Evolutionary conservation across 2,888 invertebrate species (phyloP), one percentile per base, ranked within the genome.

Genomic region (Chironomus tentans): DNA sequence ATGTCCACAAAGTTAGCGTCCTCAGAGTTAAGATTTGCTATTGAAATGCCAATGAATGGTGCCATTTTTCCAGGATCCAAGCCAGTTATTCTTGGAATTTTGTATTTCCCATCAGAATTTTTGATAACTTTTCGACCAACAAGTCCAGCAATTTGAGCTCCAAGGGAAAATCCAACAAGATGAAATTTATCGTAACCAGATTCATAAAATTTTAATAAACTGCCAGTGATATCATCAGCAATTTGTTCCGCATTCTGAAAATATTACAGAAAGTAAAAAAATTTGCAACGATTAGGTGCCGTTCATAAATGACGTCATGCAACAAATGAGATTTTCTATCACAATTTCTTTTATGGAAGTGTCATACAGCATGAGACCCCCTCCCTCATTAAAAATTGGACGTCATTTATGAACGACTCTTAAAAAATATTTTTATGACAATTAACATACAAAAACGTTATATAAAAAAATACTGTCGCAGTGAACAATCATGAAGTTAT

Each of bases 131-230:
- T 28, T 10, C 76, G 13, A 13, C 76, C 76, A 61, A 76, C 47
- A 3, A 48, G 10, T 15, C 50, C 68, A 2, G 69, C 15, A n/a
- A 76, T 69, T 69, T 76, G 76, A 28, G 15, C 76, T 2, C 76
- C 76, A 46, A 76, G 69, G 10, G 76, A 76, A 28, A 76, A 76
- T 24, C 76, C 76, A 28, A 76, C 68, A 24, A 76, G 18, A 56
- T 76, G 76, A 47, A 76, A 69, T 28, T 68, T 56, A 10, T 21
- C 21, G 47, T 69, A 69, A 6, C 76, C 76, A 28, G 48, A n/a
- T n/a, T 76, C 24, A 28, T 38, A 76, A 12, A 68, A 12, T 18
- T 76, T 76, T 3, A 50, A 1, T 21, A 76, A 28, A 15, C 69
- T 38, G 6, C 24, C n/a, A 4, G 76, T 46, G 10, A 69, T 56